Base-by-base conservation (phyloP, 2,797 vertebrate genomes). In the Acanthornis magna region DNA sequence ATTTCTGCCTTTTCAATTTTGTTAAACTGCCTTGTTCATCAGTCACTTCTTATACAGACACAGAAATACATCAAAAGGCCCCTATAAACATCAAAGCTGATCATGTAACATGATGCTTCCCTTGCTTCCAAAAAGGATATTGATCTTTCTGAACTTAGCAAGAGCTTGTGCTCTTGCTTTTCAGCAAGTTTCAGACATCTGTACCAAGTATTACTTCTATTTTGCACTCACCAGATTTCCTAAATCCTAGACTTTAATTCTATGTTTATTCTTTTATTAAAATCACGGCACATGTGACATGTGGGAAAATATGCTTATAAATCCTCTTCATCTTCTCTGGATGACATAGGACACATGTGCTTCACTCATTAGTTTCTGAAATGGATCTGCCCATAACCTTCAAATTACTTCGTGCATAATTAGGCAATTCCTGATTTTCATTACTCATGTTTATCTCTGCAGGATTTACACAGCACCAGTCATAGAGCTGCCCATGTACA, bases 341-440 rank as follows among this genome's bases (percentile, higher is more conserved):
- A 54, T 91, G 86, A 88, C 17, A 75, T 2, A 86, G 51, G 79
- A 67, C 57, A 71, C 50, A 73, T 61, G 26, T 25, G 71, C 53
- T 94, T 85, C 83, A 65, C 26, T 78, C 63, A 94, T 65, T 61
- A 82, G 85, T 43, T 88, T 94, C 67, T 36, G 36, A 96, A 95
- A 94, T 45, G 25, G 57, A 86, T 74, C 70, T 88, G 58, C 36
- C 58, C n/a, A 38, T 78, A 68, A 92, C 73, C 85, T 94, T 74
- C 50, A 91, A 92, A 94, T 93, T 86, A 91, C 53, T 95, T 78
- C 19, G 81, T 42, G 91, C 66, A 79, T 71, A 95, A 92, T 93
- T 47, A 88, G 57, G 80, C 62, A 54, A 48, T 57, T 85, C 67
- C 40, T 54, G 30, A 47, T 91, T 94, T 93, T 93, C 94, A 91